phyloP scores from a whole-genome alignment of 2,113 vertebrate genomes.

The Cinclus cinclus region DNA sequence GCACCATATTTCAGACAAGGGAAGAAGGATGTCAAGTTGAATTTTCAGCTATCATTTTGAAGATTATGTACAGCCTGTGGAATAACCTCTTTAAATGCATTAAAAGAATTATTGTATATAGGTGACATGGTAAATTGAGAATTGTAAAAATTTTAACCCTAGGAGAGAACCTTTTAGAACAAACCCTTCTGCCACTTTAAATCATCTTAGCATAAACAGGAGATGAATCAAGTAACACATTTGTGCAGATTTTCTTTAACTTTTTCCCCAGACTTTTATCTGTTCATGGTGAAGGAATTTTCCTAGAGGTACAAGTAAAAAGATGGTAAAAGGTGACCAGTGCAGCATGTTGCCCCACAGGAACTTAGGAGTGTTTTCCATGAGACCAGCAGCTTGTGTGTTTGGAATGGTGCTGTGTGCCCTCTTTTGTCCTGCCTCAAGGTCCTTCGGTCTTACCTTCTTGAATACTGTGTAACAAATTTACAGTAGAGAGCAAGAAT shows the following conservation, averaged over 20 bases:
- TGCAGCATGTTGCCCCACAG: neutral
- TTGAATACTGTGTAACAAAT: neutral
- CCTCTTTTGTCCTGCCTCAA: neutral
- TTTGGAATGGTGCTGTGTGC: neutral
- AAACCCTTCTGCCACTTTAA: neutral
- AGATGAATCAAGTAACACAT: neutral
- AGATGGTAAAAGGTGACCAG: neutral
- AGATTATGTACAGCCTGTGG: neutral
- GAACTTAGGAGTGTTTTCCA: neutral
- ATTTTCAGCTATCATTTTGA: neutral
- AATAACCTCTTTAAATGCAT: neutral
- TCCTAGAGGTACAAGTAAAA: neutral
- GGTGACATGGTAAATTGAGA: neutral
- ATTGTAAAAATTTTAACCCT: neutral
- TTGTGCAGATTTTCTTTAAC: neutral
- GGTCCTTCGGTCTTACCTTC: neutral
- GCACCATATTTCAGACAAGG: neutral
- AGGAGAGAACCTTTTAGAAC: neutral
- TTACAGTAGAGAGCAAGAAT: neutral
- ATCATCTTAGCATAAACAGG: neutral
- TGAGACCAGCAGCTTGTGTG: neutral
- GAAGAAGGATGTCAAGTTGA: neutral
- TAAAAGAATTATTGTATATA: neutral
- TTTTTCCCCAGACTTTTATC: neutral
- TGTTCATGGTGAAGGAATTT: neutral